Evolutionary conservation across 1,140 invertebrate species (phyloP).

Genomic region (Bombus consobrinus): DNA sequence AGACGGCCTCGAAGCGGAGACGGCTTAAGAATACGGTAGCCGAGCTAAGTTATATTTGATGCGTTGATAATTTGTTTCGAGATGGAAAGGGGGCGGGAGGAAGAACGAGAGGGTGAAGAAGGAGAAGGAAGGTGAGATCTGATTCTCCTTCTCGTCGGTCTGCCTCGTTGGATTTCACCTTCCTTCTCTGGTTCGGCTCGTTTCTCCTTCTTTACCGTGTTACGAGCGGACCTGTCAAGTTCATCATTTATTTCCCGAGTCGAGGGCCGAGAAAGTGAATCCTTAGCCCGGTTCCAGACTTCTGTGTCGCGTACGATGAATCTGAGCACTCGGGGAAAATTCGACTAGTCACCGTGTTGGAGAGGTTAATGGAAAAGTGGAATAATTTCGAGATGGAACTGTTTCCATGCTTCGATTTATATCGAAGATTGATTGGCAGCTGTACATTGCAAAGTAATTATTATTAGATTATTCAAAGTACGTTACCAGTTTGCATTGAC

Average conservation of each 20-base stretch:
- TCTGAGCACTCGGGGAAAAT: constrained; percentile 25
- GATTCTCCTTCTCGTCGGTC: constrained; percentile 10
- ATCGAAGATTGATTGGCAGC: neutral
- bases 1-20: constrained; percentile 61
- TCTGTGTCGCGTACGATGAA: constrained; percentile 32
- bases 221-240: constrained; percentile 64
- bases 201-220: constrained; percentile 2
- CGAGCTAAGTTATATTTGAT: constrained; percentile 82
- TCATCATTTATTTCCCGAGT: constrained; percentile 71
- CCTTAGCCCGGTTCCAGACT: constrained; percentile 40
- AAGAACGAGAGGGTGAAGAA: no score
- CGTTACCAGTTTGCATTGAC: neutral
- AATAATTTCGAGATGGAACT: neutral
- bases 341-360: constrained; percentile 4
- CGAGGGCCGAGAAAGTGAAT: constrained; percentile 60
- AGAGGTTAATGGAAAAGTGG: constrained; percentile 14
- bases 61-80: constrained; percentile 82
- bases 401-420: neutral
- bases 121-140: neutral
- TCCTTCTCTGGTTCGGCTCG: constrained; percentile 8
- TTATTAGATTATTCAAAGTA: neutral
- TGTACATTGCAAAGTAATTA: neutral
- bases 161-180: constrained; percentile 14
- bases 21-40: constrained; percentile 81
- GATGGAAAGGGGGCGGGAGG: constrained; percentile 45